Percentiles rank a stretch among this genome's conserved stretches.
phyloP scores from a whole-genome alignment of 2,797 vertebrate species.

The Dendrocincla fuliginosa region DNA sequence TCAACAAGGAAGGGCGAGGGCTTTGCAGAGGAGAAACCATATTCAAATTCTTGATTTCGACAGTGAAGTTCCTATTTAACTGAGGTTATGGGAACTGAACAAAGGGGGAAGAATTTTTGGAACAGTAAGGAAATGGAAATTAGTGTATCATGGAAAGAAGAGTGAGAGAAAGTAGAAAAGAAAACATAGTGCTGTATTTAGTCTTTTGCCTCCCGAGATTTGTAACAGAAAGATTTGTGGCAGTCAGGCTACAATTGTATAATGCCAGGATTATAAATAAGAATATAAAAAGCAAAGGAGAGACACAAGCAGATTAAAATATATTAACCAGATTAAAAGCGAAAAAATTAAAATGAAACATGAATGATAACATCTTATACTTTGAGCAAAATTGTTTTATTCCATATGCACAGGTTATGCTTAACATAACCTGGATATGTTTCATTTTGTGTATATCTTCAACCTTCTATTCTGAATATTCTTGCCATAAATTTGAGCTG shows the following conservation, averaged over 20 bases:
- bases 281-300: neutral
- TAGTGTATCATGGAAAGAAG: neutral
- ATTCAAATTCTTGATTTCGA: neutral
- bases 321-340: neutral
- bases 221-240: neutral
- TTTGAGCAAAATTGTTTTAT: neutral
- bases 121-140: neutral
- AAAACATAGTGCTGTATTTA: neutral
- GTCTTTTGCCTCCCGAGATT: neutral
- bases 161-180: neutral
- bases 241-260: neutral
- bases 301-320: neutral
- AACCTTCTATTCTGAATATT: neutral
- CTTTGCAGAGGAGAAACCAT: neutral
- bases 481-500: neutral
- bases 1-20: neutral
- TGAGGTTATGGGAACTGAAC: neutral
- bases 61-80: neutral
- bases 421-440: neutral
- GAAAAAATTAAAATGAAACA: neutral
- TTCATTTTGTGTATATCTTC: neutral
- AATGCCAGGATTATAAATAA: neutral
- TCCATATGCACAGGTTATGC: fast-evolving
- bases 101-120: neutral
- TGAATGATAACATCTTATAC: neutral